Percentiles rank a stretch among this genome's conserved stretches.
Evolutionary conservation across 53 echinoderm and acorn worm species (phyloP).

Genomic region (Glandiceps talaboti): DNA sequence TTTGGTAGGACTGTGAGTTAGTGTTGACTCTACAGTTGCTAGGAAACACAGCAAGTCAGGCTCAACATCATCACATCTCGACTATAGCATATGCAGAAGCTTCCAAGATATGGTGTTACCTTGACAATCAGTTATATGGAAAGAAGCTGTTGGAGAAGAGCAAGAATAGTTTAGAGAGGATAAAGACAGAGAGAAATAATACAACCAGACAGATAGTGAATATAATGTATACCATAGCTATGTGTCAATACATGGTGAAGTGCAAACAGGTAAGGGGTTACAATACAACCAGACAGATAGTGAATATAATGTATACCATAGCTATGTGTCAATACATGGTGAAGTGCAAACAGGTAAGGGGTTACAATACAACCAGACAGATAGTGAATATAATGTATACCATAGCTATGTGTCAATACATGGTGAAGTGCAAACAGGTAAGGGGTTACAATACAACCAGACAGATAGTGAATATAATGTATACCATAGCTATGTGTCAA

Average conservation of each 20-base stretch:
- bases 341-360: too few species aligned
- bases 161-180: conserved; percentile 7
- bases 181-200: conserved; percentile 2
- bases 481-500: too few species aligned
- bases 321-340: too few species aligned
- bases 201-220: neutral
- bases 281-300: neutral
- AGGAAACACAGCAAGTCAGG: neutral
- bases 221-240: neutral
- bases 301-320: neutral
- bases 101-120: conserved; percentile 21
- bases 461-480: too few species aligned
- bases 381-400: too few species aligned
- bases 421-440: too few species aligned
- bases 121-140: conserved; percentile 20
- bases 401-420: too few species aligned
- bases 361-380: too few species aligned
- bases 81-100: conserved; percentile 18
- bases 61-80: conserved; percentile 5
- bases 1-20: neutral
- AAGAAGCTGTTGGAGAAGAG: conserved; percentile 12
- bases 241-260: conserved; percentile 3
- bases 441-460: too few species aligned
- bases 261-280: conserved; percentile 4
- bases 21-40: neutral